Evolutionary conservation across 2,113 vertebrate genomes (phyloP).

Genomic region (Pantherophis guttatus): DNA sequence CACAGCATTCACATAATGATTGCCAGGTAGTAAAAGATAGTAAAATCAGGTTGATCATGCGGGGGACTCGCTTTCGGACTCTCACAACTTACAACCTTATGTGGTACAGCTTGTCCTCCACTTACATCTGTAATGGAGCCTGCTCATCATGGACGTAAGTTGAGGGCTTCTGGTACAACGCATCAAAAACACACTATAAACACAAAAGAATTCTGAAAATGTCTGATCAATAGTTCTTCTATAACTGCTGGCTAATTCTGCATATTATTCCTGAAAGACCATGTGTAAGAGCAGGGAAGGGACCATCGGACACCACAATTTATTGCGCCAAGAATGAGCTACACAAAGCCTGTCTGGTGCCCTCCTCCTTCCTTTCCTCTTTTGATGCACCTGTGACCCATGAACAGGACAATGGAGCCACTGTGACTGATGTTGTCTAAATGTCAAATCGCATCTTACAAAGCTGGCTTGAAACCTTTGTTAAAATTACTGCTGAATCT

Average conservation of each 20-base stretch:
- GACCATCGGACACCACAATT: not conserved
- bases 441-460: not conserved
- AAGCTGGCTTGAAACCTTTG: not conserved
- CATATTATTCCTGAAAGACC: not conserved
- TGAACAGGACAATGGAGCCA: not conserved
- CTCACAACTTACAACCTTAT: no score
- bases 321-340: not conserved
- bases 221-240: not conserved
- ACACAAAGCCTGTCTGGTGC: not conserved
- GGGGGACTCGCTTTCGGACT: no score
- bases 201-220: not conserved
- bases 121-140: no score
- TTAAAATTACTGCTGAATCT: not conserved
- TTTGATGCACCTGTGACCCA: not conserved
- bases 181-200: not conserved
- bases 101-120: no score
- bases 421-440: not conserved
- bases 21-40: no score
- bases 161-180: no score
- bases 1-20: no score
- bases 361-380: not conserved
- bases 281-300: not conserved
- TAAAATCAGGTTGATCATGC: no score
- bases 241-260: not conserved
- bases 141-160: no score